Base-by-base conservation (phyloP, 1,140 invertebrate genomes). In the Brachionus sp. region DNA sequence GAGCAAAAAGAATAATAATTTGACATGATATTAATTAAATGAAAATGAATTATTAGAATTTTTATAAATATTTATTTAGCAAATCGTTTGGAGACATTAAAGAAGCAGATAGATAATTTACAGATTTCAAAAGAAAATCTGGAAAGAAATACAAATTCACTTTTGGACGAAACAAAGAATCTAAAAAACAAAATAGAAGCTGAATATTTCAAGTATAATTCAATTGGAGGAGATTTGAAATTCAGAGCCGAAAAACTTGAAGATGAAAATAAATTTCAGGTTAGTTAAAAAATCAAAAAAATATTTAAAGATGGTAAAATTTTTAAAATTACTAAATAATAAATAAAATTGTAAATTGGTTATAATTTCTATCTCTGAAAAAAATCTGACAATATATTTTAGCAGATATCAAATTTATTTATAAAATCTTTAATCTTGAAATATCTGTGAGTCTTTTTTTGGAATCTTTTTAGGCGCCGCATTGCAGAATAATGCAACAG, bases 61-160 rank as follows among this genome's bases (percentile, higher is more conserved):
- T 57, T 10, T 84, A 78, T 29, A 46, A 87, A 87, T 84, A 62
- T 87, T 5, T 37, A 39, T 68, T 19, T 37, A 70, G 29, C 66
- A 85, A 13, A 86, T 88, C 19, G 83, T 86, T 42, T 82, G 85
- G 44, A 73, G 5, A 50, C 75, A 16, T 23, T 83, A 9, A 53
- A 77, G 50, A 75, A 50, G 5, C 77, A 80, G 16, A 82, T 66
- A 1, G 80, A 82, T 46, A 37, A 82, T 3, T n/a, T 66, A n/a
- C 80, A 82, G 12, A 33, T 35, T 53, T 66, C 80, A 29, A 66
- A 66, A 70, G 80, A 82, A 68, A 64, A 68, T 39, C 50, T 82
- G 16, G 80, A 82, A 70, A 16, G 33, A 66, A 39, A 25, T 16
- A 37, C 35, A 33, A 44, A 23, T 44, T 39, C 35, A 12, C 35